phyloP scores from a whole-genome alignment of 2,888 invertebrate genomes.

The Lycophotia porphyrea region DNA sequence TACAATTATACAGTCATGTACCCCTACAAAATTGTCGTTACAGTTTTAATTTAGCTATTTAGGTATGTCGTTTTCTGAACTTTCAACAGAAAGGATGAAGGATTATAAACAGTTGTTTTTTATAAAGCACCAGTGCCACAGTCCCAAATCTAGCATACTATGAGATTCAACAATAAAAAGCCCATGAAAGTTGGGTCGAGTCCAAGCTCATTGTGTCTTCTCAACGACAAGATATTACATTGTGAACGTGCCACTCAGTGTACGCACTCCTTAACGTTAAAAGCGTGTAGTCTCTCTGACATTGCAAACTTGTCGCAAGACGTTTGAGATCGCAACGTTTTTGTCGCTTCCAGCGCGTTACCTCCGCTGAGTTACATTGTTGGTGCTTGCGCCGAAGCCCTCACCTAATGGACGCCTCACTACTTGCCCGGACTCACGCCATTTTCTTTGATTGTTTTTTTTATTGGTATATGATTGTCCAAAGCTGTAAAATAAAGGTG shows the following conservation, averaged over 20 bases:
- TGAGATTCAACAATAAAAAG: background rate
- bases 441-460: background rate
- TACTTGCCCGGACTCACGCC: background rate
- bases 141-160: background rate
- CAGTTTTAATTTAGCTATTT: background rate
- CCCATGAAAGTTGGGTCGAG: background rate
- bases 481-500: background rate
- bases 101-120: background rate
- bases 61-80: background rate
- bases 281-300: constrained; percentile 9
- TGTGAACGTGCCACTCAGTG: background rate
- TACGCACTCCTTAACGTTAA: constrained; percentile 22
- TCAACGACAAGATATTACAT: background rate
- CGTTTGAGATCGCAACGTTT: constrained; percentile 40
- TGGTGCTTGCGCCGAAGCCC: background rate
- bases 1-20: background rate
- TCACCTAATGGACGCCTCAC: constrained; percentile 20
- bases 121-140: background rate
- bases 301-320: constrained; percentile 24
- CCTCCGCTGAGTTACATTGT: constrained; percentile 21
- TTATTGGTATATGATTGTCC: background rate
- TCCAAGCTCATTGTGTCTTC: background rate
- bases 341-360: constrained; percentile 43
- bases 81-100: background rate
- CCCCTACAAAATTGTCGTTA: background rate